These are phyloP conservation scores for Amphipyra berbera DNA, from an alignment of 2,888 invertebrate genomes.

Conservation along the genomic window DNA sequence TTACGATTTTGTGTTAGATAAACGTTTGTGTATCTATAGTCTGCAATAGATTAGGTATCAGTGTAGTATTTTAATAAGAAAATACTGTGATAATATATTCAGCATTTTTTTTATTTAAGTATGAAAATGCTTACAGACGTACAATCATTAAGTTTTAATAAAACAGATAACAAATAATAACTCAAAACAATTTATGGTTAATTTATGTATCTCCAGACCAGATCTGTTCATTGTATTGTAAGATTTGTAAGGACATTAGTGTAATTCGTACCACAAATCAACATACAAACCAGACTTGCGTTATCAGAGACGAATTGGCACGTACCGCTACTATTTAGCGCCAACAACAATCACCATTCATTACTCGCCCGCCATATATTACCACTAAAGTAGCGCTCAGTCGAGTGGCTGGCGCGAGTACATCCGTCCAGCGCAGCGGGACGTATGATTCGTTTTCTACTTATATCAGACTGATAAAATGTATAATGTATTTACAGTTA, in stretches of 20 bases:
- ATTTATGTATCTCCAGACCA: no score
- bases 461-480: constrained; percentile 24
- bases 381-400: constrained; percentile 28
- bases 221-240: neutral
- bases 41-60: no score
- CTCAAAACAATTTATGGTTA: no score
- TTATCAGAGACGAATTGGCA: constrained; percentile 52
- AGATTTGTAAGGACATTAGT: constrained; percentile 7
- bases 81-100: no score
- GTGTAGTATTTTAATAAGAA: neutral
- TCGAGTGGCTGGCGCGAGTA: constrained; percentile 56
- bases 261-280: constrained; percentile 23
- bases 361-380: constrained; percentile 52
- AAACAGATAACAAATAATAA: no score
- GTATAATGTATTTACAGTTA: constrained; percentile 22
- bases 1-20: neutral
- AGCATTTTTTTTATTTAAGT: no score
- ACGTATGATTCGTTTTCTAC: constrained; percentile 29
- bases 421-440: constrained; percentile 26
- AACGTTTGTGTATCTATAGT: neutral
- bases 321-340: constrained; percentile 51
- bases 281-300: constrained; percentile 36
- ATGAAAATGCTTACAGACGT: no score
- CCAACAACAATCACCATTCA: constrained; percentile 53
- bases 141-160: no score